Evolutionary conservation across 2,888 invertebrate species (phyloP).

Genomic region (Dexiosoma caninum): DNA sequence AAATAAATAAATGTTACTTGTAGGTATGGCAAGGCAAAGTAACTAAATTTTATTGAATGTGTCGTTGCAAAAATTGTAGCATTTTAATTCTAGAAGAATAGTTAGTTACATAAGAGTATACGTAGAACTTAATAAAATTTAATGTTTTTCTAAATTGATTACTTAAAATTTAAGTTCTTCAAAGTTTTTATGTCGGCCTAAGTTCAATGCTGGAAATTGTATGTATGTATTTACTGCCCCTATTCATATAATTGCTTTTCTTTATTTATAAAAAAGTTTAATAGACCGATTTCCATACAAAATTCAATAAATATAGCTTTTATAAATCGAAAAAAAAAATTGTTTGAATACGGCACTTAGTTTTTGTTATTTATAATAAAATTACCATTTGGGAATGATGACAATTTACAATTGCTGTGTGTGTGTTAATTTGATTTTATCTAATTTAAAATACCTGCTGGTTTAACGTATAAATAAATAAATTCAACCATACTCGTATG

Average conservation of each 20-base stretch:
- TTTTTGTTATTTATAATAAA: constrained; percentile 7
- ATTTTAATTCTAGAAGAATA: no score
- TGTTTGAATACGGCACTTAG: no score
- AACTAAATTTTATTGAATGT: not conserved
- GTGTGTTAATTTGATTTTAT: constrained; percentile 63
- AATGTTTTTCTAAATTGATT: not conserved
- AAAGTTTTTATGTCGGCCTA: not conserved
- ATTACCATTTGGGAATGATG: constrained; percentile 52
- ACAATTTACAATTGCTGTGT: constrained; percentile 58
- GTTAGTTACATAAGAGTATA: no score
- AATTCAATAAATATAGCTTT: no score
- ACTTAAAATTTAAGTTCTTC: constrained; percentile 16
- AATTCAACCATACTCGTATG: not conserved
- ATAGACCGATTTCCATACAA: no score
- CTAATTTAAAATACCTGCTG: constrained; percentile 63
- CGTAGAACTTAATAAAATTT: not conserved
- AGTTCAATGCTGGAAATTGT: constrained; percentile 10
- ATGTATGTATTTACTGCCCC: no score
- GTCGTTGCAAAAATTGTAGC: not conserved
- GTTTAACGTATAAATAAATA: constrained; percentile 46
- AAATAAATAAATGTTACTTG: constrained; percentile 9
- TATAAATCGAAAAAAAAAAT: no score
- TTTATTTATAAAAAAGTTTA: no score
- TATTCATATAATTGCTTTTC: no score
- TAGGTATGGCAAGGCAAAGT: constrained; percentile 2